Evolutionary conservation across 1,140 invertebrate genomes (phyloP), one percentile per base, ranked within the genome.

Genomic region (Bombus confusus): DNA sequence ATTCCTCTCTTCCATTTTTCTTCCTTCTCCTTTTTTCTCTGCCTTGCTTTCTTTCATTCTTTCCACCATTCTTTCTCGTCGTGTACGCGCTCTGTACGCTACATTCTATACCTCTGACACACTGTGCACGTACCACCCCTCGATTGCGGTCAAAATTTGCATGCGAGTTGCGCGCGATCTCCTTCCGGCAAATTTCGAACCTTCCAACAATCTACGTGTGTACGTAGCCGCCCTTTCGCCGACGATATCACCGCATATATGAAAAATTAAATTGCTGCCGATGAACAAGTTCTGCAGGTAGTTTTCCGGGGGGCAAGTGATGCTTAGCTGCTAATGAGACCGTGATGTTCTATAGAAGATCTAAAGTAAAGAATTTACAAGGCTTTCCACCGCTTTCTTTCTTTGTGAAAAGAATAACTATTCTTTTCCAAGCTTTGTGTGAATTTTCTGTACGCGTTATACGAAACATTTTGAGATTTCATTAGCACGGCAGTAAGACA

Each of bases 111-210:
- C 9, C 12, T 31, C 43, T 9, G 72, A 39, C 39, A 76, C 31
- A 57, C 31, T 9, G 77, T 57, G 76, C 68, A 80, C 77, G 74
- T 83, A 87, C n/a, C 57, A 74, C 31, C 74, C 64, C 62, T 34
- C 82, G 57, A 86, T 88, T 76, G 83, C 68, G 88, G 78, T 86
- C 75, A 68, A 59, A 81, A 89, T 89, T 89, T 89, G 83, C 88
- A 89, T 88, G 71, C 57, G 83, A 76, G 74, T 59, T 76, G 52
- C 74, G 74, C 52, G 52, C 25, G 52, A 68, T 86, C 79, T 88
- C 71, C 80, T 86, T 83, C 78, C 41, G n/a, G 47, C 64, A 31
- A 88, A 80, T 85, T 88, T 84, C 66, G 79, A 76, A 80, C 43
- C 84, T 75, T 82, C 87, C 64, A 47, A 34, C 57, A 37, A 74